These are phyloP conservation scores for Austrolebias charrua DNA, from an alignment of 2,797 vertebrate species.

Conservation along the genomic window DNA sequence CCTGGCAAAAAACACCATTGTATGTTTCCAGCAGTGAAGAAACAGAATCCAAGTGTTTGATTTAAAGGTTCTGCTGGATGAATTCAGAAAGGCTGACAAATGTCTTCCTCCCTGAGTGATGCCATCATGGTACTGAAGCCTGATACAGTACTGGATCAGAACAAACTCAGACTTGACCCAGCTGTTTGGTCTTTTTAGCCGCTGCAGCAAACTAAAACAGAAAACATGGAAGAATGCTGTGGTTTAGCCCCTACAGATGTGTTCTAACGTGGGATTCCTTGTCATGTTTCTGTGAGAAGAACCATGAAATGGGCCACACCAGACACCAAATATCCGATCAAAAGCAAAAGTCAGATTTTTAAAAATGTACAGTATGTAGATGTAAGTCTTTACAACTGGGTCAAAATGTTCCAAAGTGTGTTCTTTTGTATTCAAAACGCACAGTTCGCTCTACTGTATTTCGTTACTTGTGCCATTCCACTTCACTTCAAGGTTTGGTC, in stretches of 20 bases:
- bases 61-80: constrained; percentile 26
- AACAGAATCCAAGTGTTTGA: constrained; percentile 40
- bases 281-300: constrained; percentile 1
- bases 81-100: constrained; percentile 23
- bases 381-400: not conserved
- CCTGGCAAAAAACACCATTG: constrained; percentile 16
- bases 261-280: not conserved
- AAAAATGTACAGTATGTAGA: constrained; percentile 6
- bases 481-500: no score
- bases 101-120: constrained; percentile 7
- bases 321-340: not conserved
- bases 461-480: no score
- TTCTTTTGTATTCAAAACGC: not conserved
- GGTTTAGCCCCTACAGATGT: constrained; percentile 8
- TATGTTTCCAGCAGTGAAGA: constrained; percentile 17
- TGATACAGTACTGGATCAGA: constrained; percentile 21
- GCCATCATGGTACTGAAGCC: constrained; percentile 12
- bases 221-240: constrained; percentile 5
- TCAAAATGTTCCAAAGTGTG: not conserved
- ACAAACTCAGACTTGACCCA: constrained; percentile 25
- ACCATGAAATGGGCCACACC: constrained; percentile 31
- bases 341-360: not conserved
- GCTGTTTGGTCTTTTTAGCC: constrained; percentile 17
- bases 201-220: not conserved
- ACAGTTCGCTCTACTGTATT: no score